A percentile compares a stretch with the other conserved stretches of the same genome.
These are phyloP conservation scores for Trogon melanurus DNA, from an alignment of 2,113 vertebrate species.

Conservation along the genomic window DNA sequence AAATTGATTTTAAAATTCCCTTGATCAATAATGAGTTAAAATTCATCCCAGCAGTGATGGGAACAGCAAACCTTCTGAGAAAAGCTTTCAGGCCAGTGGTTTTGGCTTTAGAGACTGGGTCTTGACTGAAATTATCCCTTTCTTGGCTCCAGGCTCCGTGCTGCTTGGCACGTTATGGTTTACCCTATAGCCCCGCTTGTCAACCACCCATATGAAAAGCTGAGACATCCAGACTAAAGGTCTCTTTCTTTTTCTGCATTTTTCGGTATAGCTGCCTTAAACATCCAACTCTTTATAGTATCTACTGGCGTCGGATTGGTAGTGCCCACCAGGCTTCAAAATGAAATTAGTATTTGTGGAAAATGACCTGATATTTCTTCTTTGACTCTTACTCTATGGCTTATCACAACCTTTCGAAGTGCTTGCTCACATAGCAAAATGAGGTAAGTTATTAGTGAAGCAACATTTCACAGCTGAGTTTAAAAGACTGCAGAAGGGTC, in stretches of 20 bases:
- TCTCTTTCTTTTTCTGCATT: constrained; percentile 9
- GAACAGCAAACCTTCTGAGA: constrained; percentile 68
- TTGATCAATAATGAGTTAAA: constrained; percentile 84
- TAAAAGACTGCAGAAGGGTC: background rate
- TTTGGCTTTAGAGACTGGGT: constrained; percentile 52
- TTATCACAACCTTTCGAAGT: background rate
- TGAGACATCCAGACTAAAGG: background rate
- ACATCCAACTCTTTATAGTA: background rate
- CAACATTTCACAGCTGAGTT: background rate
- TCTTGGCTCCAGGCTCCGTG: constrained; percentile 21
- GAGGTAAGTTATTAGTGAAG: background rate
- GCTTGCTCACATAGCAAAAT: background rate
- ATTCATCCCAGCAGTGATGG: constrained; percentile 74
- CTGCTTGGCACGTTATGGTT: constrained; percentile 36
- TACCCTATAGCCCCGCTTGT: constrained; percentile 56
- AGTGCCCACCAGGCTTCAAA: background rate
- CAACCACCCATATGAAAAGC: constrained; percentile 28
- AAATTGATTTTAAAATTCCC: constrained; percentile 86
- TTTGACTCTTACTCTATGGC: background rate
- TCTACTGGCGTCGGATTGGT: background rate
- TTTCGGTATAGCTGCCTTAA: background rate
- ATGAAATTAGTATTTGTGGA: background rate
- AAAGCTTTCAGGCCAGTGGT: constrained; percentile 57
- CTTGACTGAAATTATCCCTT: constrained; percentile 62
- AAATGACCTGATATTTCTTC: constrained; percentile 28